Conservation (phyloP, 2,797 vertebrate species). For the Poeciliopsis infans region DNA sequence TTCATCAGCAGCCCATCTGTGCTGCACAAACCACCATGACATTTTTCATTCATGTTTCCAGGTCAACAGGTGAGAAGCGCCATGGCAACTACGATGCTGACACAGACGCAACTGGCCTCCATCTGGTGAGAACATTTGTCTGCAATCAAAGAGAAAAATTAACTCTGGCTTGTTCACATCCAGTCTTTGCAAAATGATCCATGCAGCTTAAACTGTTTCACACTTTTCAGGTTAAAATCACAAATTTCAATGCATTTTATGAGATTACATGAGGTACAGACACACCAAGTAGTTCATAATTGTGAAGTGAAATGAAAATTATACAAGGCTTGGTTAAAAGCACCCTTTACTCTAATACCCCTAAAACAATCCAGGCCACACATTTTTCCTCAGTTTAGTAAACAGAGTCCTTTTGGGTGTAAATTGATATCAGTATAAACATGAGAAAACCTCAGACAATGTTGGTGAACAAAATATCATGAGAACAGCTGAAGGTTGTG, state of each 20-base stretch:
- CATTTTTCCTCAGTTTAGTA: background rate
- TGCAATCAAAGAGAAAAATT: background rate
- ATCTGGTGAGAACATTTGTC: slow-evolving; percentile 90
- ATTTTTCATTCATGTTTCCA: slow-evolving; percentile 63
- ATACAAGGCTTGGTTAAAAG: background rate
- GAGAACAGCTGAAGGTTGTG: background rate
- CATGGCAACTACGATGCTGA: slow-evolving; percentile 92
- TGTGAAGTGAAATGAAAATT: background rate
- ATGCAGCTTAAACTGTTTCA: background rate
- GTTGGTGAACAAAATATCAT: background rate
- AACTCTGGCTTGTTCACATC: background rate
- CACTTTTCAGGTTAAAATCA: background rate
- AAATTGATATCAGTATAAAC: background rate
- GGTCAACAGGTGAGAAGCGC: slow-evolving; percentile 95
- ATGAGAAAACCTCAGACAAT: background rate
- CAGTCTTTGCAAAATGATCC: background rate
- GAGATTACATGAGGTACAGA: background rate
- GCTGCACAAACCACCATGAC: slow-evolving; percentile 23
- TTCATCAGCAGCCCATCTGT: slow-evolving; percentile 8
- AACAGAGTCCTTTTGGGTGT: background rate
- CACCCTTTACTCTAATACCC: background rate
- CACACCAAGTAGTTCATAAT: background rate
- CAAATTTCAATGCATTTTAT: background rate
- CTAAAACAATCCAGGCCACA: background rate
- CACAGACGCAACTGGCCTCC: slow-evolving; percentile 95